Percentiles rank a stretch among this genome's conserved stretches.
Conservation (phyloP, 1,140 invertebrate genomes). For the Carcinoscorpius rotundicauda region DNA sequence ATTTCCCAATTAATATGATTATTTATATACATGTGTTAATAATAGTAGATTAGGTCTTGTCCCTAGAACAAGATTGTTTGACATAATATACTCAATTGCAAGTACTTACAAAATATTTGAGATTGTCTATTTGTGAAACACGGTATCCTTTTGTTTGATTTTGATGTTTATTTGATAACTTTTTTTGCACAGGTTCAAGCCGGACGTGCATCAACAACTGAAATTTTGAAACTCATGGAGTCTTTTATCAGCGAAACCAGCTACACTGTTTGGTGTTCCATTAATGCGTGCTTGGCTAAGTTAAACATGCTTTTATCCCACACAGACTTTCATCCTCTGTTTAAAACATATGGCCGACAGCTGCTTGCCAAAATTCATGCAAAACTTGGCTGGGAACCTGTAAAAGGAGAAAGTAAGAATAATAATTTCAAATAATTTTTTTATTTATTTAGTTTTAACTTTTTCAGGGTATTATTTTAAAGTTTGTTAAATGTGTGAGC, state of each 20-base stretch:
- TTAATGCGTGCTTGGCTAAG: slow-evolving; percentile 58
- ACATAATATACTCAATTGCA: too few species aligned
- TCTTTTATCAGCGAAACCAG: slow-evolving; percentile 76
- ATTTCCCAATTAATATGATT: too few species aligned
- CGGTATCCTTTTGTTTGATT: too few species aligned
- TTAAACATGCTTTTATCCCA: slow-evolving; percentile 60
- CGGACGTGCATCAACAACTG: slow-evolving; percentile 63
- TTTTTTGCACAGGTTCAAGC: slow-evolving; percentile 50
- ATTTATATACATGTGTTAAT: too few species aligned
- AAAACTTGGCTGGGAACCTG: slow-evolving; percentile 53
- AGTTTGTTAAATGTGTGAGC: slow-evolving; percentile 25
- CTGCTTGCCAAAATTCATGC: slow-evolving; percentile 54
- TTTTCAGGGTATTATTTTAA: slow-evolving; percentile 17
- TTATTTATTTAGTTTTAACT: slow-evolving; percentile 7
- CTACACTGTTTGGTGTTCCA: slow-evolving; percentile 83
- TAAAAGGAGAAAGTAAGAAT: slow-evolving; percentile 30
- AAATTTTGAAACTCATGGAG: slow-evolving; percentile 56
- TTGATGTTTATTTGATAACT: too few species aligned
- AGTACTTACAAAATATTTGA: too few species aligned
- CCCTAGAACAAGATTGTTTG: too few species aligned
- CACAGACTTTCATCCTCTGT: slow-evolving; percentile 53
- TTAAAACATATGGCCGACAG: slow-evolving; percentile 55
- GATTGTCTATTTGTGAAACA: too few species aligned
- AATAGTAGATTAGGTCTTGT: too few species aligned
- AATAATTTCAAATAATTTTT: neutral